Percentiles rank a stretch among this genome's conserved stretches.
These are phyloP conservation scores for Sphenodon punctatus DNA, from an alignment of 2,797 vertebrate genomes.

Conservation along the genomic window DNA sequence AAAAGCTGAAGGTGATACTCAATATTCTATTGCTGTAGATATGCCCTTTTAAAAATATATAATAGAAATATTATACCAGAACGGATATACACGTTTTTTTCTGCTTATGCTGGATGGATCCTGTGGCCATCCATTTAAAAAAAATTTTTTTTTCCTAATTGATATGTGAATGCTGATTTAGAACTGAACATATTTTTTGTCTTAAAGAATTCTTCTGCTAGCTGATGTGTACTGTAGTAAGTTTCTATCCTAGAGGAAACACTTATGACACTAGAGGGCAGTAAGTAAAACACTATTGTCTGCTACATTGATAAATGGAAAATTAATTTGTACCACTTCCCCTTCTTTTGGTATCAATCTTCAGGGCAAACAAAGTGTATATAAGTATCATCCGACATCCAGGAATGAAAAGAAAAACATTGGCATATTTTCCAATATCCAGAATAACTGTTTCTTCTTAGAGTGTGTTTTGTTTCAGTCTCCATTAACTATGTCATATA, in stretches of 20 bases:
- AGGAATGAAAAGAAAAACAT: background rate
- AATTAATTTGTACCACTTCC: background rate
- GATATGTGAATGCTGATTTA: background rate
- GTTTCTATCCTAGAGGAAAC: background rate
- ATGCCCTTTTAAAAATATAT: background rate
- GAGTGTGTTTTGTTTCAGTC: too few species aligned
- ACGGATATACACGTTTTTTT: constrained; percentile 39
- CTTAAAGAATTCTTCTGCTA: background rate
- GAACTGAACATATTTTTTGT: background rate
- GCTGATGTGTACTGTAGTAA: background rate
- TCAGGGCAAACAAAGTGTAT: background rate
- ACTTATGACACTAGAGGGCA: constrained; percentile 51
- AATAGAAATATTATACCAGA: constrained; percentile 41
- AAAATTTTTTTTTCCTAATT: background rate
- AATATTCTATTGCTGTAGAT: constrained; percentile 38
- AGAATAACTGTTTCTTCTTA: background rate
- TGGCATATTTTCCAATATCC: constrained; percentile 9
- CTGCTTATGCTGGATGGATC: constrained; percentile 30
- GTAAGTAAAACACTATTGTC: constrained; percentile 36
- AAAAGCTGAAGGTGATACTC: constrained; percentile 50
- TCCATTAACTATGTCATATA: too few species aligned
- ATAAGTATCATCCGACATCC: background rate
- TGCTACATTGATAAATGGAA: constrained; percentile 39
- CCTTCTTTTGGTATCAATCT: constrained; percentile 10
- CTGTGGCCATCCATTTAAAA: background rate